A percentile compares a stretch with the other conserved stretches of the same genome.
phyloP scores from a whole-genome alignment of 2,888 invertebrate genomes.

The Apeira syringaria region DNA sequence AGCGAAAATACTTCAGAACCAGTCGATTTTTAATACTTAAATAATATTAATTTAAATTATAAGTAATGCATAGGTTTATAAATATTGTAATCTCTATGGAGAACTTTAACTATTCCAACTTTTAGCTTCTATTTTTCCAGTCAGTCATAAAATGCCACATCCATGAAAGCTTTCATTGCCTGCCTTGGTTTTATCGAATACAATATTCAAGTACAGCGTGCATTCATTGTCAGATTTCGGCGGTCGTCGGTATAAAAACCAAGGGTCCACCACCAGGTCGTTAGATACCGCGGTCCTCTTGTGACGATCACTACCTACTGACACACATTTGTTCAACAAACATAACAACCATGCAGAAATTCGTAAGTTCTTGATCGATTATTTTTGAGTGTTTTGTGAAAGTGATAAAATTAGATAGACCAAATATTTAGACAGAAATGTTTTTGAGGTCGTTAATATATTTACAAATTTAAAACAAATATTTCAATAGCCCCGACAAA shows the following conservation, averaged over 20 bases:
- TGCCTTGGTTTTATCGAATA: conserved; percentile 35
- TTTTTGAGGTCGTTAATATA: no score
- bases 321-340: conserved; percentile 31
- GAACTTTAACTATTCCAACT: no score
- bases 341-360: conserved; percentile 63
- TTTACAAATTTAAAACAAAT: no score
- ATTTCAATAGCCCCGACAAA: no score
- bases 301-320: conserved; percentile 35
- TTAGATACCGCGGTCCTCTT: conserved; percentile 62
- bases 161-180: conserved; percentile 42
- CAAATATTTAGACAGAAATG: no score
- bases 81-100: no score
- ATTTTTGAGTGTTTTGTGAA: conserved; percentile 4
- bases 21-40: no score
- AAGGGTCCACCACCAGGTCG: conserved; percentile 34
- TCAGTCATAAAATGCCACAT: conserved; percentile 40
- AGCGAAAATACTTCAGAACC: no score
- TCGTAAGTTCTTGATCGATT: conserved; percentile 56
- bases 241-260: conserved; percentile 59
- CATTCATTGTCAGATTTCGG: conserved; percentile 63
- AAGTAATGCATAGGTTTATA: no score
- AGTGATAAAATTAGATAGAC: conserved; percentile 1
- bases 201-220: conserved; percentile 60
- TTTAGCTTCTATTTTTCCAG: no score
- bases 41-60: no score